Conservation (phyloP, 1,140 invertebrate species). For the Cyrtorhinus lividipennis region DNA sequence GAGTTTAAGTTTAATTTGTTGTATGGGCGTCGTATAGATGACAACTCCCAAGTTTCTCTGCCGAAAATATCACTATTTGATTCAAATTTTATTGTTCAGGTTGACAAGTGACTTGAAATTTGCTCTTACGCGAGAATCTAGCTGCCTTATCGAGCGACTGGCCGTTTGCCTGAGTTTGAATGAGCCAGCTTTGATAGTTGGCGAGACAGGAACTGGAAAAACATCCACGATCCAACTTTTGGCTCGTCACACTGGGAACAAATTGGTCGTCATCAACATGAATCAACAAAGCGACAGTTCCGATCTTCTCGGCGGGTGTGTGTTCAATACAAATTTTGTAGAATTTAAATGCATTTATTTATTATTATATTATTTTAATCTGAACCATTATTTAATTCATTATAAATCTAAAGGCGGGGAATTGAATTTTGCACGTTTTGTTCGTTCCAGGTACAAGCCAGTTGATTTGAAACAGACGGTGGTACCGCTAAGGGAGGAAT, state of each 20-base stretch:
- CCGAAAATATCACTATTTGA: too few relatives aligned
- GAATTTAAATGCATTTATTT: too few relatives aligned
- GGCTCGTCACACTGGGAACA: slow-evolving; percentile 65
- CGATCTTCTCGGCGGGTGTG: slow-evolving; percentile 82
- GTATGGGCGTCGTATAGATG: too few relatives aligned
- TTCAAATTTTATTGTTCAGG: slow-evolving; percentile 18
- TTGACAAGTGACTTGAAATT: slow-evolving; percentile 39
- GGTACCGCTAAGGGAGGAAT: slow-evolving; percentile 66
- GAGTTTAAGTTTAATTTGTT: too few relatives aligned
- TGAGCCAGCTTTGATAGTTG: slow-evolving; percentile 89
- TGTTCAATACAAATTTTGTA: too few relatives aligned
- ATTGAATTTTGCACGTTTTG: too few relatives aligned
- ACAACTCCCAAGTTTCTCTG: too few relatives aligned
- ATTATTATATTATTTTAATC: slow-evolving; percentile 1
- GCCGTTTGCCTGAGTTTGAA: slow-evolving; percentile 61
- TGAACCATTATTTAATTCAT: neutral
- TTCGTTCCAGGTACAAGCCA: slow-evolving; percentile 64
- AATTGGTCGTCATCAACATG: slow-evolving; percentile 94
- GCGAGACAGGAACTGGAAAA: slow-evolving; percentile 97
- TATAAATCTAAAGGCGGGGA: too few relatives aligned
- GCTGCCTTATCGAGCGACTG: slow-evolving; percentile 73
- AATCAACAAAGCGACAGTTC: slow-evolving; percentile 96
- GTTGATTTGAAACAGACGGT: slow-evolving; percentile 79
- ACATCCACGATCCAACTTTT: slow-evolving; percentile 92
- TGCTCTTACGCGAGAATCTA: slow-evolving; percentile 64